A percentile compares a stretch with the other conserved stretches of the same genome.
phyloP scores from a whole-genome alignment of 1,140 invertebrate genomes.

The Whitmania pigra region DNA sequence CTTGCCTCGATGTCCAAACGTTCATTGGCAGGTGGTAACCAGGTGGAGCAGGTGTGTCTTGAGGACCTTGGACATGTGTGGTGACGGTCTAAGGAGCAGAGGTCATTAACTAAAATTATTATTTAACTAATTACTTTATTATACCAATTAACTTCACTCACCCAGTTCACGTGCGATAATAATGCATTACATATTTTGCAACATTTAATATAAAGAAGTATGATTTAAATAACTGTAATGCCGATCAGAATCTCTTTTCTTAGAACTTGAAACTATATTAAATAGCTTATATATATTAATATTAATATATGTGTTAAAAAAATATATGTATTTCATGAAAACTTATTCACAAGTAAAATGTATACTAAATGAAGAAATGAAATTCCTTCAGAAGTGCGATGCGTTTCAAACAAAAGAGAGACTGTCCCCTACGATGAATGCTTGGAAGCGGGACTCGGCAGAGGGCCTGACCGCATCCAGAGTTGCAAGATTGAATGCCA shows the following conservation, averaged over 20 bases:
- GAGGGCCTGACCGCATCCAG: slow-evolving; percentile 7
- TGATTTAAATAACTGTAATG: background rate
- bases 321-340: too few relatives aligned
- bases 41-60: slow-evolving; percentile 20
- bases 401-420: slow-evolving; percentile 19
- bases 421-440: slow-evolving; percentile 7
- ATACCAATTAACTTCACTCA: background rate
- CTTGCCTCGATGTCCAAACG: slow-evolving; percentile 13
- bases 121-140: background rate
- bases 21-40: slow-evolving; percentile 18
- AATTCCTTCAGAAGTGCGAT: slow-evolving; percentile 17
- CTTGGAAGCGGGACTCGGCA: background rate
- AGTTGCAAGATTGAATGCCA: slow-evolving; percentile 19
- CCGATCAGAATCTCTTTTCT: background rate
- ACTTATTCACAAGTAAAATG: too few relatives aligned
- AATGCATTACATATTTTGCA: too few relatives aligned
- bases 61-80: slow-evolving; percentile 18
- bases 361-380: background rate
- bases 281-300: too few relatives aligned
- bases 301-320: too few relatives aligned
- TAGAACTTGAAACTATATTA: slow-evolving; percentile 5
- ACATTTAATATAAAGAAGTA: too few relatives aligned
- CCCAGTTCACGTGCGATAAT: too few relatives aligned
- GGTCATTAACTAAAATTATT: background rate
- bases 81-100: slow-evolving; percentile 17